A percentile compares a stretch with the other conserved stretches of the same genome.
These are phyloP conservation scores for Calephelis virginiensis DNA, from an alignment of 1,140 invertebrate genomes.

Conservation along the genomic window DNA sequence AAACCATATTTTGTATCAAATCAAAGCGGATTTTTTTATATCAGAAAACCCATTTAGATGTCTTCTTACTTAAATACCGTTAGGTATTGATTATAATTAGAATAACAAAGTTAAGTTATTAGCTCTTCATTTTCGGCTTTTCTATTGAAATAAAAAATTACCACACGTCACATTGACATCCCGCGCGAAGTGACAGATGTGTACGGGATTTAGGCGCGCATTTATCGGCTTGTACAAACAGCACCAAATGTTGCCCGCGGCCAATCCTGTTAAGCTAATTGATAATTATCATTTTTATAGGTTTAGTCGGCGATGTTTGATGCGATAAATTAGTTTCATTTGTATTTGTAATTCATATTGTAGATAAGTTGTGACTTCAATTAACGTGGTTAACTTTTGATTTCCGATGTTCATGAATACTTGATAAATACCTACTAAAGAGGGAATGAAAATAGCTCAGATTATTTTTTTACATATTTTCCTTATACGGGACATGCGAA, in stretches of 20 bases:
- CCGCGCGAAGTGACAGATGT: constrained; percentile 51
- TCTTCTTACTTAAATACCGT: too few species aligned
- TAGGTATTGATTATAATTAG: too few species aligned
- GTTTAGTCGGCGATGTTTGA: constrained; percentile 38
- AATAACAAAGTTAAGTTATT: not conserved
- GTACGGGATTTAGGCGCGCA: constrained; percentile 40
- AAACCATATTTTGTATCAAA: too few species aligned
- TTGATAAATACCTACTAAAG: not conserved
- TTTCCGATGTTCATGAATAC: not conserved
- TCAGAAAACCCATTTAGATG: too few species aligned
- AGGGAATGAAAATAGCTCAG: too few species aligned
- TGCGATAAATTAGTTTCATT: constrained; percentile 34
- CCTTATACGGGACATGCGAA: too few species aligned
- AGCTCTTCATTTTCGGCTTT: not conserved
- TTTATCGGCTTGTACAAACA: constrained; percentile 58
- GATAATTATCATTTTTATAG: constrained; percentile 64
- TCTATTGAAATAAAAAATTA: not conserved
- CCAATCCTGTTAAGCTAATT: constrained; percentile 49
- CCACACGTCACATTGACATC: constrained; percentile 33
- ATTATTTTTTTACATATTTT: too few species aligned
- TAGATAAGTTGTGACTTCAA: constrained; percentile 13
- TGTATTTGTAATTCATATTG: constrained; percentile 16
- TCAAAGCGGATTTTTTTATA: too few species aligned
- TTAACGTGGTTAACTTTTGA: not conserved
- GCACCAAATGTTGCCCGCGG: constrained; percentile 48